Evolutionary conservation across 1,140 invertebrate genomes (phyloP), one percentile per base, ranked within the genome.

Genomic region (Chrysomallon squamiferum): DNA sequence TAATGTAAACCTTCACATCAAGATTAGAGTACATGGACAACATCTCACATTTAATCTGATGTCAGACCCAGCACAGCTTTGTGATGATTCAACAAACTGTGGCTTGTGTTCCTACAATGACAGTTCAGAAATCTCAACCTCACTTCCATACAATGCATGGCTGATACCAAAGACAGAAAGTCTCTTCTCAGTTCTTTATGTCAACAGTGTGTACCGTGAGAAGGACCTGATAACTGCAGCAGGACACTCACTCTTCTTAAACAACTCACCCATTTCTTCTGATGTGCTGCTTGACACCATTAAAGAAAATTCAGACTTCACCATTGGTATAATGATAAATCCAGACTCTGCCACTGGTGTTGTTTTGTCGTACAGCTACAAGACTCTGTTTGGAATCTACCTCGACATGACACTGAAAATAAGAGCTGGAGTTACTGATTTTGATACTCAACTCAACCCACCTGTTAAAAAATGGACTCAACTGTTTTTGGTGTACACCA

Each of bases 351-450:
- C 32, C 4, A 38, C 54, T 13, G 72, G 72, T 11, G 65, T 71
- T 9, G 30, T 75, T n/a, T 7, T 75, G 25, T 64, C 70, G 1
- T 72, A 75, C 43, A 66, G 63, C 41, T 49, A 52, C 22, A 59
- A 59, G 2, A 32, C 29, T 15, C 30, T 59, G 20, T 72, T 72
- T 35, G 58, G 64, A 29, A 11, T 75, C 18, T 59, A 58, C 33
- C 33, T 65, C 3, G 54, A 68, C 33, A 45, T 18, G 13, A 65
- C 63, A 30, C 33, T 72, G 2, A 69, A 60, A 50, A 30, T 75
- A 11, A 45, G 63, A 7, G 63, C 68, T 13, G 63, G 59, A 30
- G 47, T 29, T 11, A 59, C 52, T 2, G n/a, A 49, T 5, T 65
- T 58, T 62, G 62, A 69, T 15, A 72, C 73, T 22, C 45, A 54